These are phyloP conservation scores for Felis chaus DNA, from an alignment of 2,113 vertebrate species.

Conservation along the genomic window DNA sequence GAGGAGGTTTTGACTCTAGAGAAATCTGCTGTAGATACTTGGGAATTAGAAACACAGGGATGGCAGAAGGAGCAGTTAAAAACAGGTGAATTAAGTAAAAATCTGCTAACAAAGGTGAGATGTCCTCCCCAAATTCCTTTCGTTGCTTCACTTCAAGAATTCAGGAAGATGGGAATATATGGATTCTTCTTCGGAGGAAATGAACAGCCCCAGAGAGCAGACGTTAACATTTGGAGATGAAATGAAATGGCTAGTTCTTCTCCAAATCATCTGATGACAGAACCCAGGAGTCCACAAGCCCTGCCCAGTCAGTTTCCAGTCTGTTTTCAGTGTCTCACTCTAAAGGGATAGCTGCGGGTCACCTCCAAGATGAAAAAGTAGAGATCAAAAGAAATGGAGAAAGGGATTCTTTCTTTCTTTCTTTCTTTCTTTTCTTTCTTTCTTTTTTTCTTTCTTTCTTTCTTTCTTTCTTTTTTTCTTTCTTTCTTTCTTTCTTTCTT, in stretches of 20 bases:
- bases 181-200: not conserved
- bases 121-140: not conserved
- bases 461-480: too few species aligned
- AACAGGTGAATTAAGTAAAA: not conserved
- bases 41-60: not conserved
- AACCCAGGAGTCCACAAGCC: not conserved
- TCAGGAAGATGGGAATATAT: not conserved
- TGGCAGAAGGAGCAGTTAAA: not conserved
- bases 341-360: not conserved
- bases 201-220: not conserved
- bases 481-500: too few species aligned
- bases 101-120: not conserved
- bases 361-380: not conserved
- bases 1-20: not conserved
- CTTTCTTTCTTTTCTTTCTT: too few species aligned
- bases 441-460: too few species aligned
- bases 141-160: not conserved
- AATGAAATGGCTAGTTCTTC: not conserved
- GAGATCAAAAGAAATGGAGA: not conserved
- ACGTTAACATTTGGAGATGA: not conserved
- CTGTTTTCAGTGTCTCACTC: not conserved
- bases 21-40: not conserved
- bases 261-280: not conserved
- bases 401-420: not conserved
- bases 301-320: not conserved